Percentiles rank a stretch among this genome's conserved stretches.
phyloP scores from a whole-genome alignment of 1,140 invertebrate species.

The Aphaenogaster floridana region DNA sequence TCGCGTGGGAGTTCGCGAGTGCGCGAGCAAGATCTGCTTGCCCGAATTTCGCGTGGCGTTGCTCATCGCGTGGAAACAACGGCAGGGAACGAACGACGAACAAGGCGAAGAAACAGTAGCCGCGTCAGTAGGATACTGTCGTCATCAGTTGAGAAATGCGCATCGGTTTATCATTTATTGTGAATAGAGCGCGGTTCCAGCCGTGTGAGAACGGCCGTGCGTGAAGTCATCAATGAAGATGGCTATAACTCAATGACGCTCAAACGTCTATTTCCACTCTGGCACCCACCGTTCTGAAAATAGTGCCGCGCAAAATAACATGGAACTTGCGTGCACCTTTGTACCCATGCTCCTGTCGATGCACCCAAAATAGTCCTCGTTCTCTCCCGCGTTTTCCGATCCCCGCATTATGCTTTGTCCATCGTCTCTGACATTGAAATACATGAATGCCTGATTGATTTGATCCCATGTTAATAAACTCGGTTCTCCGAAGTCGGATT shows the following conservation, averaged over 20 bases:
- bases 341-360: slow-evolving; percentile 69
- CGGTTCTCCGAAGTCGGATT: neutral
- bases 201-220: slow-evolving; percentile 38
- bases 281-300: slow-evolving; percentile 74
- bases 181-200: slow-evolving; percentile 53
- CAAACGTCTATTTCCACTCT: slow-evolving; percentile 74
- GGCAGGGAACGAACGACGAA: slow-evolving; percentile 59
- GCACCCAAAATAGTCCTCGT: slow-evolving; percentile 70
- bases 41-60: slow-evolving; percentile 44
- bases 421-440: slow-evolving; percentile 29
- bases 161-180: slow-evolving; percentile 43
- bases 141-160: slow-evolving; percentile 49
- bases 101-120: slow-evolving; percentile 29
- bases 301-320: slow-evolving; percentile 73
- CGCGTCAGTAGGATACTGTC: neutral
- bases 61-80: slow-evolving; percentile 57
- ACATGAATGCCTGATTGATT: neutral
- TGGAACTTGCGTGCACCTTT: slow-evolving; percentile 73
- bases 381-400: neutral
- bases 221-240: slow-evolving; percentile 78
- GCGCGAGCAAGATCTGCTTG: slow-evolving; percentile 30
- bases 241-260: slow-evolving; percentile 73
- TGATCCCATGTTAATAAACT: slow-evolving; percentile 11
- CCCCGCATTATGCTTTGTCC: neutral
- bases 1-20: slow-evolving; percentile 51